These are phyloP conservation scores for Sylvicola fuscatus DNA, from an alignment of 2,888 invertebrate species.

Conservation along the genomic window DNA sequence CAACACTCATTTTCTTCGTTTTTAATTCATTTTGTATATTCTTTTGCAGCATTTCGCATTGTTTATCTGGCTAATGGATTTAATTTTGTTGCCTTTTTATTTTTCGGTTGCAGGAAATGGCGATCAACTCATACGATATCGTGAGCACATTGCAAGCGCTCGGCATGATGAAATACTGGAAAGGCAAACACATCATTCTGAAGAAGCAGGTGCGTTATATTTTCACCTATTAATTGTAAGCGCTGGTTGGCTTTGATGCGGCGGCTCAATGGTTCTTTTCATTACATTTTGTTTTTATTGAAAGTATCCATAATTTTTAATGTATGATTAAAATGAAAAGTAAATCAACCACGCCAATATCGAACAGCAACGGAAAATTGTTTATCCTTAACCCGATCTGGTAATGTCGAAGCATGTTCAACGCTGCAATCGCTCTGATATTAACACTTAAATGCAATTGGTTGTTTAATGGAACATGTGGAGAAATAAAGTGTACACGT, in stretches of 20 bases:
- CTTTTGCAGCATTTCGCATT: not conserved
- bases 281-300: no score
- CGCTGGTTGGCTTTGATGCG: not conserved
- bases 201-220: constrained; percentile 57
- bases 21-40: not conserved
- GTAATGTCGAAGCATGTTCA: no score
- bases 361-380: no score
- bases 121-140: constrained; percentile 92
- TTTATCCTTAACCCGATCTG: no score
- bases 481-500: no score
- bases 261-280: no score
- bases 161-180: constrained; percentile 98
- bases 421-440: no score
- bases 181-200: constrained; percentile 90
- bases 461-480: no score
- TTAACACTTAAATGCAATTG: no score
- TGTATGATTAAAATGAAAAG: no score
- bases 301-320: no score
- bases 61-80: not conserved
- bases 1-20: not conserved
- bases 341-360: no score
- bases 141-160: constrained; percentile 91
- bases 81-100: constrained; percentile 2
- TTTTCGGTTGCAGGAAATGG: constrained; percentile 56
- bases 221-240: not conserved